Percentiles rank a stretch among this genome's conserved stretches.
These are phyloP conservation scores for Nicator chloris DNA, from an alignment of 2,113 vertebrate species.

Conservation along the genomic window DNA sequence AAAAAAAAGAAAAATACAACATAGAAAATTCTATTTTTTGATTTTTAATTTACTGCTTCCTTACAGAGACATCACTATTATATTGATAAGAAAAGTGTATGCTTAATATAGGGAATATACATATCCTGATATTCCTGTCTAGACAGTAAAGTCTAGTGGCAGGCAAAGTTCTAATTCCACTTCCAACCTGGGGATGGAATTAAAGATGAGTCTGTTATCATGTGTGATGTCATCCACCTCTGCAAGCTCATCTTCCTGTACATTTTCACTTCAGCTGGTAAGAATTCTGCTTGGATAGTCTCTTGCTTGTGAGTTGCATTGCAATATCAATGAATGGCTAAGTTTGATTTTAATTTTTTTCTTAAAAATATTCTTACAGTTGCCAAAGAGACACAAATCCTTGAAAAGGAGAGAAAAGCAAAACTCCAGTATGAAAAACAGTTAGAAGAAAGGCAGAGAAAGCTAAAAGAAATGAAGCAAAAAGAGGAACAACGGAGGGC, in stretches of 20 bases:
- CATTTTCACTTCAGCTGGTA: neutral
- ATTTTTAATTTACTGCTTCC: neutral
- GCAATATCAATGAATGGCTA: neutral
- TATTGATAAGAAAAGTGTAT: neutral
- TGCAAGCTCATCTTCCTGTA: neutral
- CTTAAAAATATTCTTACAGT: constrained; percentile 66
- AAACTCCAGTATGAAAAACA: constrained; percentile 89
- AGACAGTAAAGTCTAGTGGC: neutral
- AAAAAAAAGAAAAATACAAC: neutral
- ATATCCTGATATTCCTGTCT: constrained; percentile 1
- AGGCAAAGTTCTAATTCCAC: neutral
- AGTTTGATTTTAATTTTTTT: neutral
- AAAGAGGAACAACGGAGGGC: constrained; percentile 88
- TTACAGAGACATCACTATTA: neutral
- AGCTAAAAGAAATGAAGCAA: constrained; percentile 85
- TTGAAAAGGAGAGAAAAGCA: constrained; percentile 90
- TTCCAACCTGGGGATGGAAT: neutral
- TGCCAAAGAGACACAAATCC: constrained; percentile 84
- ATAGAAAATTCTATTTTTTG: neutral
- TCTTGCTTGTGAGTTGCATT: neutral
- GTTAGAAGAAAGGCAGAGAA: constrained; percentile 88
- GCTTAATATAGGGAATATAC: neutral
- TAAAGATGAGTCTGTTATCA: neutral
- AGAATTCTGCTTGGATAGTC: neutral
- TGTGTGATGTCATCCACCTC: neutral